Base-by-base conservation (phyloP, 2,797 vertebrate species). In the Onychomys leucogaster region DNA sequence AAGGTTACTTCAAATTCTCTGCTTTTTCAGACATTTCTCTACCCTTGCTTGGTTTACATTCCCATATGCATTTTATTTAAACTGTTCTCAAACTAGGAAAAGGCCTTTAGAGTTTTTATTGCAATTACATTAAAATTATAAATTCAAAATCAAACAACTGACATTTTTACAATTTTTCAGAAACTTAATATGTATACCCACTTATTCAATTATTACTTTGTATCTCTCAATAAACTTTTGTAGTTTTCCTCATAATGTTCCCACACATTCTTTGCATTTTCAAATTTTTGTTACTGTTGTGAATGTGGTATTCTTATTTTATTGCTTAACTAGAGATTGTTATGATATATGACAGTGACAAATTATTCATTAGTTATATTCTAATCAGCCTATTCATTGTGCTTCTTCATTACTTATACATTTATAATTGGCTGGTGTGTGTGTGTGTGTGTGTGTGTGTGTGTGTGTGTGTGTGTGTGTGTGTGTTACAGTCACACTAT, bases 81-180 rank as follows among this genome's bases (percentile, higher is more conserved):
- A 94, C 37, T 84, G 55, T 94, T 89, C 69, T 95, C 32, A 77
- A 77, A 90, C 77, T 89, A 91, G 55, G 75, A 96, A 95, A 78
- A 55, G 2, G 73, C 55, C 19, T 86, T 82, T 71, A 91, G 61
- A 89, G 78, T 67, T 95, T 96, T 97, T 92, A 95, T 37, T 97
- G 43, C 23, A 25, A 37, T 90, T 83, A 82, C 49, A n/a, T 89
- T 92, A 94, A 96, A 95, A 69, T 52, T 34, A 91, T 94, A 96
- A 85, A 96, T 95, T 97, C 29, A 95, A 89, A 89, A 61, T 43
- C 19, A 76, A 94, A 94, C 12, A 96, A 69, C 16, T 52, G 57
- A 90, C 19, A 89, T 73, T 96, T 95, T 96, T 81, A 95, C 7
- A 89, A 11, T 92, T 95, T 89, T 91, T 88, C 49, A 85, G 37